Evolutionary conservation across 2,797 vertebrate species (phyloP).

Genomic region (Amazonetta brasiliensis): DNA sequence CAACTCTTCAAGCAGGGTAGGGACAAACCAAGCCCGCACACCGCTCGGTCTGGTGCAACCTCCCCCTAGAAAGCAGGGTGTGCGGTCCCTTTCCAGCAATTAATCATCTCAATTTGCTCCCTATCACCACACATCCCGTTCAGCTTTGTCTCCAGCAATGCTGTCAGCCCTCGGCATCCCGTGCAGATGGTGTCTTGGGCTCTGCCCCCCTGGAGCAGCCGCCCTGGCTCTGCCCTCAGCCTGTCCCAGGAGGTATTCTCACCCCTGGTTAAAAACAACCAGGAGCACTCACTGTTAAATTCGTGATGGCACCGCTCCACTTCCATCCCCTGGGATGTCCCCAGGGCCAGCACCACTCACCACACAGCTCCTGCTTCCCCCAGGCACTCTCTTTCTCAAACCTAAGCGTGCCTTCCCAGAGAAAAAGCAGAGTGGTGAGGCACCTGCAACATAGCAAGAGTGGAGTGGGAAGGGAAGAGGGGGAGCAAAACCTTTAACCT

Average conservation of each 20-base stretch:
- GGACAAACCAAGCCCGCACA: background rate
- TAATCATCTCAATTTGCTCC: background rate
- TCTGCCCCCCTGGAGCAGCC: background rate
- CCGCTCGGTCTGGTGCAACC: background rate
- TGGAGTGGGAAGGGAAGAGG: background rate
- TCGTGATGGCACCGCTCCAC: rapidly evolving
- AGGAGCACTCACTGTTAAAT: rapidly evolving
- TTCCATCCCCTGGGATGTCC: background rate
- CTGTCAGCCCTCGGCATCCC: background rate
- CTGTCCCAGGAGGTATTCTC: background rate
- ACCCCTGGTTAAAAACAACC: background rate
- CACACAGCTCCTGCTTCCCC: background rate
- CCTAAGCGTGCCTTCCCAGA: background rate
- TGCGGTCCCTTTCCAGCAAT: rapidly evolving
- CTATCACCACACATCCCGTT: rapidly evolving
- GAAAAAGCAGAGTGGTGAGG: background rate
- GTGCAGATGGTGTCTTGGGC: background rate
- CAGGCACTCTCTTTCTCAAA: background rate
- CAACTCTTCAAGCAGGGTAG: background rate
- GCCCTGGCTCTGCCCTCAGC: background rate
- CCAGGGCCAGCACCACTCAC: background rate
- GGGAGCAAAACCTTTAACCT: conserved; percentile 32
- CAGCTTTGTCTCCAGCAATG: background rate
- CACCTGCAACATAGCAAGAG: background rate
- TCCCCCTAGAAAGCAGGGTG: background rate